Evolutionary conservation across 2,888 invertebrate genomes (phyloP), one percentile per base, ranked within the genome.

Genomic region (Yponomeuta malinellus): DNA sequence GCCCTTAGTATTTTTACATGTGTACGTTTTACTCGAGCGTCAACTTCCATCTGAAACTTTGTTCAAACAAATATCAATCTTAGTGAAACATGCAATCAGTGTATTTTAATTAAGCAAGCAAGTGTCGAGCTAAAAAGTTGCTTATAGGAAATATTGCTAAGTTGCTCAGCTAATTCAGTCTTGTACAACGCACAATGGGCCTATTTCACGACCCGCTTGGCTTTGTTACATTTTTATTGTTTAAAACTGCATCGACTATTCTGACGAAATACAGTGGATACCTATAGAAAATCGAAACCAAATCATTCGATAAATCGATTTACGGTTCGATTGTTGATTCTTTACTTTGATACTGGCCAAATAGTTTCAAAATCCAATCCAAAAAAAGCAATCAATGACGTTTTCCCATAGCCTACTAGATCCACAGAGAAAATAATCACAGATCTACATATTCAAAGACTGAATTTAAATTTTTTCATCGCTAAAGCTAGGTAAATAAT

Each of bases 191-290:
- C 83, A 89, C 89, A 89, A 89, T 89, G 87, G 87, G 73, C 83
- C 83, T 87, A 89, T 89, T 89, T 89, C 89, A 89, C 88, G 88
- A 83, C 77, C 85, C 87, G 83, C 85, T 88, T 86, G 79, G 84
- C 83, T 86, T 88, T 81, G 83, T 83, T 80, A 81, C 79, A 78
- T 77, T 84, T 85, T 84, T 78, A 73, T 77, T 76, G 75, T 74
- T 76, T 59, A 29, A 59, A 59, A 59, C 52, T 59, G 52, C 12
- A 15, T 2, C 15, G 52, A 59, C 52, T 59, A 59, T 4, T 2
- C 52, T 59, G 5, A 15, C 12, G 52, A 59, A 15, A 59, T 15
- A 2, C 52, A 15, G 15, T 15, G 12, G 52, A 59, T 4, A 12
- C 23, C 23, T 23, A 59, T 12, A 59, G 15, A 59, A 59, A 59